Percentiles rank a stretch among this genome's conserved stretches.
Evolutionary conservation across 1,140 invertebrate species (phyloP).

Genomic region (Manduca sexta): DNA sequence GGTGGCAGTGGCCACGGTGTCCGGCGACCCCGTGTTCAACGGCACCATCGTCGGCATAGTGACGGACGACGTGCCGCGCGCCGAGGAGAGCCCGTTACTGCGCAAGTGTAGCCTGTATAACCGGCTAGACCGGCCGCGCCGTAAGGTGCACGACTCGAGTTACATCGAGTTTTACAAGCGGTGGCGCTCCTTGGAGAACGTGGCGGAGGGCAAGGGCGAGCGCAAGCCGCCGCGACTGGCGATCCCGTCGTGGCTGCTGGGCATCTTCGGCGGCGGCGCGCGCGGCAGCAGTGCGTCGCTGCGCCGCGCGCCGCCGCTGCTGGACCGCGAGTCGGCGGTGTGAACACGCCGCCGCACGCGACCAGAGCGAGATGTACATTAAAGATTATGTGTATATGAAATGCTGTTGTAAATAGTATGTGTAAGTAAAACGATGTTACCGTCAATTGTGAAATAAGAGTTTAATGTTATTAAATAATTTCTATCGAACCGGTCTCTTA

Average conservation of each 20-base stretch:
- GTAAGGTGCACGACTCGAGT: slow-evolving; percentile 58
- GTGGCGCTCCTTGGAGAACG: slow-evolving; percentile 85
- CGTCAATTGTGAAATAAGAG: slow-evolving; percentile 72
- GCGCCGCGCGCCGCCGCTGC: slow-evolving; percentile 72
- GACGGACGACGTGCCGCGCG: slow-evolving; percentile 58
- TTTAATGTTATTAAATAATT: slow-evolving; percentile 73
- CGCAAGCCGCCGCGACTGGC: slow-evolving; percentile 66
- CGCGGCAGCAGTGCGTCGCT: slow-evolving; percentile 78
- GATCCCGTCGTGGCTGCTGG: slow-evolving; percentile 81
- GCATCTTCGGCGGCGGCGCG: slow-evolving; percentile 78
- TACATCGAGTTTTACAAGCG: slow-evolving; percentile 77
- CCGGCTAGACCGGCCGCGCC: slow-evolving; percentile 47
- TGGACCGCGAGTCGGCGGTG: slow-evolving; percentile 66
- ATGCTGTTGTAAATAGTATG: slow-evolving; percentile 67
- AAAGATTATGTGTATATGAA: slow-evolving; percentile 52
- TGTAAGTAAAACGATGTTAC: slow-evolving; percentile 73
- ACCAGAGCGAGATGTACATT: neutral
- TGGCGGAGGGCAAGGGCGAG: slow-evolving; percentile 71
- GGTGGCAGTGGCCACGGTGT: slow-evolving; percentile 53
- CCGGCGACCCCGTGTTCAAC: slow-evolving; percentile 58
- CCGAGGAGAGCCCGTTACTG: slow-evolving; percentile 66
- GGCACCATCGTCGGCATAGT: slow-evolving; percentile 67
- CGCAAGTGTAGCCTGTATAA: slow-evolving; percentile 65
- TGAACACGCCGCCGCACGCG: slow-evolving; percentile 18
- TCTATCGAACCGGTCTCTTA: slow-evolving; percentile 66